A percentile compares a stretch with the other conserved stretches of the same genome.
phyloP scores from a whole-genome alignment of 1,140 invertebrate genomes.

The Magallana ariakensis region DNA sequence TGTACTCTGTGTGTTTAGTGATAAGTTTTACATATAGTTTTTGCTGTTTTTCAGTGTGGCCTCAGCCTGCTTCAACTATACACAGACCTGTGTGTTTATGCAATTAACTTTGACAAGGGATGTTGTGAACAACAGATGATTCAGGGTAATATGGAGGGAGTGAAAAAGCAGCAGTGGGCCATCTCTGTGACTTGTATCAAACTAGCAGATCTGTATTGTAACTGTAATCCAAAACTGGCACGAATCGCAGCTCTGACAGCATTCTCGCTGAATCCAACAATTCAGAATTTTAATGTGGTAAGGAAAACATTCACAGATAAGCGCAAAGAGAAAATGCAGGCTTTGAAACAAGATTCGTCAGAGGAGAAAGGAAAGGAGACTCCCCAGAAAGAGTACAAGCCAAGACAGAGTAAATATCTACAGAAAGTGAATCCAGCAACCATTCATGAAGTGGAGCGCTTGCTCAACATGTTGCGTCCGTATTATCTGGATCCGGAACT shows the following conservation, averaged over 20 bases:
- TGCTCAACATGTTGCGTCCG: conserved; percentile 69
- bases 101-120: conserved; percentile 72
- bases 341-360: conserved; percentile 42
- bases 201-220: conserved; percentile 63
- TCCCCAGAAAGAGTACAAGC: conserved; percentile 45
- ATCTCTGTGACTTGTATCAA: conserved; percentile 69
- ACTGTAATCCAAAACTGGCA: conserved; percentile 62
- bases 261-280: conserved; percentile 68
- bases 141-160: conserved; percentile 63
- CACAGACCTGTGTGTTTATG: conserved; percentile 72
- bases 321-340: conserved; percentile 39
- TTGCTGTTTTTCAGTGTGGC: conserved; percentile 68
- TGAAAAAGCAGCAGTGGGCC: conserved; percentile 60
- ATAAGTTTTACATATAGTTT: background rate
- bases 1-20: too few relatives aligned
- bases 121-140: conserved; percentile 67
- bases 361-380: conserved; percentile 26
- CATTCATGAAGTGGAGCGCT: conserved; percentile 70
- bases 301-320: conserved; percentile 54
- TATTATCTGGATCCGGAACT: conserved; percentile 69
- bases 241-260: conserved; percentile 67
- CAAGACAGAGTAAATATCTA: conserved; percentile 56
- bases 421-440: conserved; percentile 68
- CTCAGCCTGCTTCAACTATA: conserved; percentile 67
- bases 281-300: conserved; percentile 60